Evolutionary conservation across 2,797 vertebrate species (phyloP), one percentile per base, ranked within the genome.

Genomic region (Limnodromus scolopaceus): DNA sequence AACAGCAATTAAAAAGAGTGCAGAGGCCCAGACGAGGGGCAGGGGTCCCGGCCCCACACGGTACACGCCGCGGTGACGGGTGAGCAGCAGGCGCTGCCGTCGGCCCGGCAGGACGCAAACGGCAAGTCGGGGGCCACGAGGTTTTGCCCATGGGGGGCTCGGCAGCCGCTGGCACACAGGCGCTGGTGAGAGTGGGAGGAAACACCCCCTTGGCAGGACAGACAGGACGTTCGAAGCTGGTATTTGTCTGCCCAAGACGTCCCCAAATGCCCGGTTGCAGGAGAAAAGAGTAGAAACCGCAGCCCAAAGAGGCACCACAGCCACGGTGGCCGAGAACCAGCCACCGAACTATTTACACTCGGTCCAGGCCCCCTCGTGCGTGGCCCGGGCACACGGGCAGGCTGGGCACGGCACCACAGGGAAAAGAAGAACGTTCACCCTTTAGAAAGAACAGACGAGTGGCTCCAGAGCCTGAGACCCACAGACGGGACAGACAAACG

Each of bases 1-100:
- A 96, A 96, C 91, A 84, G 95, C 55, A 63, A 84, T 96, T 96
- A 95, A 96, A 96, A 97, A 97, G 64, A 81, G 80, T 34, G 90
- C 66, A 18, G 46, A 72, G 38, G 68, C 46, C 84, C 25, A 41
- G 39, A 46, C 0, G 3, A 18, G 41, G 27, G 55, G 38, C 34
- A 9, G 49, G 20, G 38, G 16, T 13, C 38, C 82, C 72, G 1
- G 9, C 34, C 63, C 66, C 77, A n/a, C 5, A 4, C 2, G 4
- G 53, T 3, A 25, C 65, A 12, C 23, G 1, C 76, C 16, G 25
- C 3, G 5, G 68, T 6, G 76, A 63, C 2, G 2, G 45, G 32
- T 16, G 63, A 61, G 66, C 63, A 39, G 80, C 22, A 1, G 2
- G 76, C 0, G 2, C 70, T 28, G 84, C 60, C 32, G 4, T 51